Evolutionary conservation across 1,140 invertebrate genomes (phyloP).

Genomic region (Drosophila rhopaloa): DNA sequence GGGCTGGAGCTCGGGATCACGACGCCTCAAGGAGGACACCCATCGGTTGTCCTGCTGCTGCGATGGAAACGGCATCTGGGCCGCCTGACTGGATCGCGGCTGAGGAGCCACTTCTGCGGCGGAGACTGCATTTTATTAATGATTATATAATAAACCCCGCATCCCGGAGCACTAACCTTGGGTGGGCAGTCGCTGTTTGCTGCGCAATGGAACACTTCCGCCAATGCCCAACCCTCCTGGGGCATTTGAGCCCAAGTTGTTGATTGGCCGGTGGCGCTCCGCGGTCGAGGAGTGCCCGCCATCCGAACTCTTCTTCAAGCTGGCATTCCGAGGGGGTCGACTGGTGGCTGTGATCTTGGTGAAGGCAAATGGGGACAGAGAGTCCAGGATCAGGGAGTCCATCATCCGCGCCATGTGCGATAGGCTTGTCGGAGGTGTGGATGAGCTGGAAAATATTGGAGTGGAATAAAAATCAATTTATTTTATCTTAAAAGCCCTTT

Average conservation of each 20-base stretch:
- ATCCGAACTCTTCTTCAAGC: conserved; percentile 46
- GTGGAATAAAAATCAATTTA: no score
- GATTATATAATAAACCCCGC: conserved; percentile 23
- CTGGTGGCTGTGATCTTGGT: conserved; percentile 87
- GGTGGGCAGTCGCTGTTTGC: conserved; percentile 75
- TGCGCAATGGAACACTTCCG: conserved; percentile 43
- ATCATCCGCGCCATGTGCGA: conserved; percentile 90
- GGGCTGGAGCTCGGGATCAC: conserved; percentile 88
- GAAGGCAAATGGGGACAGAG: conserved; percentile 86
- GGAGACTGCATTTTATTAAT: conserved; percentile 67
- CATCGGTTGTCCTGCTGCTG: conserved; percentile 80
- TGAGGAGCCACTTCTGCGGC: conserved; percentile 78
- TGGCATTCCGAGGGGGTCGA: conserved; percentile 64
- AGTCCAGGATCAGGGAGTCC: conserved; percentile 89
- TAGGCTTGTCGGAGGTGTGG: conserved; percentile 86
- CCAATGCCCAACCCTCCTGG: conserved; percentile 79
- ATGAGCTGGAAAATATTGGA: conserved; percentile 59
- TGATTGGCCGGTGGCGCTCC: conserved; percentile 53
- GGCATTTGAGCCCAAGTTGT: conserved; percentile 82
- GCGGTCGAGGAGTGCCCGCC: conserved; percentile 19
- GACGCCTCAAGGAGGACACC: conserved; percentile 86
- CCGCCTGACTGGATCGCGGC: conserved; percentile 62
- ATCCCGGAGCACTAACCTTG: conserved; percentile 66
- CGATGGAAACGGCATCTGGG: conserved; percentile 71
- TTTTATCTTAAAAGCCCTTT: no score